Conservation (phyloP, 2,113 vertebrate species). For the Azemiops feae region DNA sequence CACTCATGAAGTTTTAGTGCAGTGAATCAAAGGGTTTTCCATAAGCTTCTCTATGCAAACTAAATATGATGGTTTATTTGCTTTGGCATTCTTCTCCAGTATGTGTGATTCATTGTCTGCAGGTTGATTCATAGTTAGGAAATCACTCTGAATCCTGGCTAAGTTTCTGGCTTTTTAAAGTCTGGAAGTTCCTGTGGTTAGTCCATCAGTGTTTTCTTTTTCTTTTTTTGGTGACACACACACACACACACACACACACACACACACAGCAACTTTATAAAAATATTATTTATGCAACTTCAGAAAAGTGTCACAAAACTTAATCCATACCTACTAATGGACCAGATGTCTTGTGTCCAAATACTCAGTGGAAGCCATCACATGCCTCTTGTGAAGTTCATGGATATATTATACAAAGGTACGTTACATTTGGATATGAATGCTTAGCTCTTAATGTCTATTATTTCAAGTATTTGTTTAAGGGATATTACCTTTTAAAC, state of each 20-base stretch:
- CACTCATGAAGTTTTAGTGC: slow-evolving; percentile 66
- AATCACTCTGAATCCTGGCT: slow-evolving; percentile 79
- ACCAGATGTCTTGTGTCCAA: neutral
- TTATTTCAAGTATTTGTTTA: neutral
- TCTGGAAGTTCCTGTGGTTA: slow-evolving; percentile 75
- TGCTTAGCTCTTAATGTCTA: neutral
- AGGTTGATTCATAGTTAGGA: slow-evolving; percentile 82
- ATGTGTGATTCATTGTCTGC: slow-evolving; percentile 76
- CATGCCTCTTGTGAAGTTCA: neutral
- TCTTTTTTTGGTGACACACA: slow-evolving; percentile 53
- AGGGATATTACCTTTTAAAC: neutral
- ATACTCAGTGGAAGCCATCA: neutral
- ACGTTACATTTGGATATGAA: neutral
- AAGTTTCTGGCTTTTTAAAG: slow-evolving; percentile 78
- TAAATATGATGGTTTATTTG: slow-evolving; percentile 77
- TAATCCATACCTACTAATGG: slow-evolving; percentile 52
- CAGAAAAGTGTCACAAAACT: slow-evolving; percentile 71
- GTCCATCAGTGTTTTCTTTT: slow-evolving; percentile 70
- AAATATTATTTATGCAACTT: slow-evolving; percentile 67
- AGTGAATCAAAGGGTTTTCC: slow-evolving; percentile 73
- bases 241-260: slow-evolving; percentile 17
- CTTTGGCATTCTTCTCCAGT: slow-evolving; percentile 75
- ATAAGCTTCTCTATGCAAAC: slow-evolving; percentile 66
- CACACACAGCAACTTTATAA: slow-evolving; percentile 55
- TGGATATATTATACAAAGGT: neutral